phyloP scores from a whole-genome alignment of 2,797 vertebrate genomes.

The Miichthys miiuy region DNA sequence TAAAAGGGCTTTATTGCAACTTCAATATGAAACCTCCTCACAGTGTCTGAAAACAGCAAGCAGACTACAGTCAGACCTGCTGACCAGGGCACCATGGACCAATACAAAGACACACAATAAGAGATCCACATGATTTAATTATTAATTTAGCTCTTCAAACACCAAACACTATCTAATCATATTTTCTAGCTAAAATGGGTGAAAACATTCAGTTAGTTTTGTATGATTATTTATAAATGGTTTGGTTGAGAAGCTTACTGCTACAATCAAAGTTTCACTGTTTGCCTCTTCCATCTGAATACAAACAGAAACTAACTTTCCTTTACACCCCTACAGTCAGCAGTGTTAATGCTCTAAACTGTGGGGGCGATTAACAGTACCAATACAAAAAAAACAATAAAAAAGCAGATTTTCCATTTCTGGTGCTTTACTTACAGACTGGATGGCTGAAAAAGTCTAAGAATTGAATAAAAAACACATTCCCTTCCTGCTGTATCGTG shows the following conservation, averaged over 20 bases:
- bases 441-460: neutral
- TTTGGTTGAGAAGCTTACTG: neutral
- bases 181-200: neutral
- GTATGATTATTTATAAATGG: neutral
- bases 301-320: neutral
- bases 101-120: conserved; percentile 10
- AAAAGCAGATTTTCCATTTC: neutral
- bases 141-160: neutral
- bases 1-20: neutral
- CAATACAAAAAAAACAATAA: neutral
- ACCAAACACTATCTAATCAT: neutral
- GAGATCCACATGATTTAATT: neutral
- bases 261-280: neutral
- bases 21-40: neutral
- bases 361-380: too few species aligned
- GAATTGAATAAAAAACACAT: neutral
- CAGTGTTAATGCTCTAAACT: neutral
- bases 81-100: conserved; percentile 2
- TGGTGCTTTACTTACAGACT: neutral
- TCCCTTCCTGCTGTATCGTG: neutral
- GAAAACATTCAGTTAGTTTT: neutral
- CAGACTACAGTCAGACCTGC: conserved; percentile 1
- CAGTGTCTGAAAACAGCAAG: conserved; percentile 16
- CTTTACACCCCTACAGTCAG: neutral
- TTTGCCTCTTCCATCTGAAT: neutral